Conservation (phyloP, 1,140 invertebrate species). For the Pantala flavescens region DNA sequence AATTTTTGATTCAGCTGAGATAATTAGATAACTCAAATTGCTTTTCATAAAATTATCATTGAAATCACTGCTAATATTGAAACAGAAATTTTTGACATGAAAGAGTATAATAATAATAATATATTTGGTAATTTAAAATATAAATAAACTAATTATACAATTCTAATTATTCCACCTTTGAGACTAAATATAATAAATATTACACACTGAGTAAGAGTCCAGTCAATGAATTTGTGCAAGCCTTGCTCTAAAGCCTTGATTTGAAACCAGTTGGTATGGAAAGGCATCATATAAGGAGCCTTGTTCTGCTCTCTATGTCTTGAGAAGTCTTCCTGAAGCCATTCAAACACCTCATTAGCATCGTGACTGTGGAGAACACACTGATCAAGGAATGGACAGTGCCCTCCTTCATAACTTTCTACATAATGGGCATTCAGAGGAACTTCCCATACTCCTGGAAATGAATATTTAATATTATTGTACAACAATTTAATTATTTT, state of each 20-base stretch:
- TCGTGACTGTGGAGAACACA: slow-evolving; percentile 85
- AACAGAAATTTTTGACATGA: no score
- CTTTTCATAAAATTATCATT: no score
- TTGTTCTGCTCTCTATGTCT: slow-evolving; percentile 76
- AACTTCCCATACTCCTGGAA: slow-evolving; percentile 80
- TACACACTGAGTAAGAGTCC: slow-evolving; percentile 63
- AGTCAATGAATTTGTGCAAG: slow-evolving; percentile 76
- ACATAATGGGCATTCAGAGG: slow-evolving; percentile 86
- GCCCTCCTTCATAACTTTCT: slow-evolving; percentile 77
- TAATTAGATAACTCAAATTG: no score
- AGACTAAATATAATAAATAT: no score
- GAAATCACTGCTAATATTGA: no score
- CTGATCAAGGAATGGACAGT: slow-evolving; percentile 86
- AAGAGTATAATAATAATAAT: no score
- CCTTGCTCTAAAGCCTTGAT: slow-evolving; percentile 74
- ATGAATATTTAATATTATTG: neutral
- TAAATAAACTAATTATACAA: no score
- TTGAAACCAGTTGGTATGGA: slow-evolving; percentile 92
- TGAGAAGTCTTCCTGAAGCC: slow-evolving; percentile 83
- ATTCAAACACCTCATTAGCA: slow-evolving; percentile 74
- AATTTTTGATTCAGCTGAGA: no score
- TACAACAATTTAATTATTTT: neutral
- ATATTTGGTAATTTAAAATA: no score
- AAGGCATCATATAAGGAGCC: slow-evolving; percentile 87
- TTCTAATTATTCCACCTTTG: no score